Conservation (phyloP, 2,888 invertebrate species). For the Tanytarsus gracilentus region DNA sequence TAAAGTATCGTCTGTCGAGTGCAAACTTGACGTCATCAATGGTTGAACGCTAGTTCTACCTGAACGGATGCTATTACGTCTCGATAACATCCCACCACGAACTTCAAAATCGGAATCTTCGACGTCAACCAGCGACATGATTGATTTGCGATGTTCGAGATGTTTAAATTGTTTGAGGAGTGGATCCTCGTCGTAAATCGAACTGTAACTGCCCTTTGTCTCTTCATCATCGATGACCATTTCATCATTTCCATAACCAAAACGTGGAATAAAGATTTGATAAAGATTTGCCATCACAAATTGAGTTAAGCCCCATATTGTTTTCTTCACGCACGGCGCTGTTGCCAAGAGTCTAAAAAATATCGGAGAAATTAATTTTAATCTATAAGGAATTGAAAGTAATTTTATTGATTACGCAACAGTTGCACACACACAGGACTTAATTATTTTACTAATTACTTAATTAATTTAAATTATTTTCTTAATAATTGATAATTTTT, state of each 20-base stretch:
- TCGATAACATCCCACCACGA: slow-evolving; percentile 10
- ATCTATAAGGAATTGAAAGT: background rate
- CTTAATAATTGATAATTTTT: too few species aligned
- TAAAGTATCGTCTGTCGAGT: slow-evolving; percentile 49
- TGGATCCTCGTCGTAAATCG: slow-evolving; percentile 21
- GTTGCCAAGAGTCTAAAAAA: slow-evolving; percentile 37
- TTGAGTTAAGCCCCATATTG: slow-evolving; percentile 48
- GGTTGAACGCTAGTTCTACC: slow-evolving; percentile 32
- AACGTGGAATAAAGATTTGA: slow-evolving; percentile 2
- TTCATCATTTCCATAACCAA: background rate
- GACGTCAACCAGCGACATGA: background rate
- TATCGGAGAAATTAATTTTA: background rate
- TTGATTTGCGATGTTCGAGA: slow-evolving; percentile 22
- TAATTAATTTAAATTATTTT: too few species aligned
- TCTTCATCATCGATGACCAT: background rate
- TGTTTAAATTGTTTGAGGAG: slow-evolving; percentile 15
- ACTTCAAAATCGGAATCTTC: slow-evolving; percentile 17
- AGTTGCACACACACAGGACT: too few species aligned
- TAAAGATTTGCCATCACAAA: slow-evolving; percentile 51
- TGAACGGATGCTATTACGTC: slow-evolving; percentile 13
- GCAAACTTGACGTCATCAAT: slow-evolving; percentile 36
- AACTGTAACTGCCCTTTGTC: too few species aligned
- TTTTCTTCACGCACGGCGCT: slow-evolving; percentile 40
- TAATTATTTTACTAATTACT: too few species aligned
- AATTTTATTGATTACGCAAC: too few species aligned